Conservation (phyloP, 1,140 invertebrate species). For the Penaeus vannamei region DNA sequence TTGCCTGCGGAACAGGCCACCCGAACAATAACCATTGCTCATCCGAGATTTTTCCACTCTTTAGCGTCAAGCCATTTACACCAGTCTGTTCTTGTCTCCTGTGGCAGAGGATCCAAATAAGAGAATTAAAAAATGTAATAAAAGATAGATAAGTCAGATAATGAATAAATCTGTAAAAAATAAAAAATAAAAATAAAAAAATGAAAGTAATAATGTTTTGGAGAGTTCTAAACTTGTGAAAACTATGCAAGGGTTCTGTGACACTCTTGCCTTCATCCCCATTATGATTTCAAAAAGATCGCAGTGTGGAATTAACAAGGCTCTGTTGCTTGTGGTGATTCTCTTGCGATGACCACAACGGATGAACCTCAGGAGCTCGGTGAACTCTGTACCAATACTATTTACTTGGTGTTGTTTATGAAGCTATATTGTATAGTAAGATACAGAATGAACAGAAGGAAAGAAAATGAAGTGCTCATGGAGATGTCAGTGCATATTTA, state of each 20-base stretch:
- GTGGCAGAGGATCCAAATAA: slow-evolving; percentile 39
- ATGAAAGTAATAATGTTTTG: slow-evolving; percentile 20
- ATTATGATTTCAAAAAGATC: slow-evolving; percentile 49
- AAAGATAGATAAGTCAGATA: no score
- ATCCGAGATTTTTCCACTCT: slow-evolving; percentile 29
- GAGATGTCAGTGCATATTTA: no score
- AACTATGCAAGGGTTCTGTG: slow-evolving; percentile 63
- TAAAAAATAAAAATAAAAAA: no score
- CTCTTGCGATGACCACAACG: slow-evolving; percentile 25
- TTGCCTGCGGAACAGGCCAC: slow-evolving; percentile 34
- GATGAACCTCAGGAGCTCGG: slow-evolving; percentile 61
- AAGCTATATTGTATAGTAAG: slow-evolving; percentile 53
- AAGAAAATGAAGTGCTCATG: no score
- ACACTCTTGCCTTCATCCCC: slow-evolving; percentile 56
- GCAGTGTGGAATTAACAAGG: slow-evolving; percentile 47
- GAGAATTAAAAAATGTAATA: no score
- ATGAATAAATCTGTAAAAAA: no score
- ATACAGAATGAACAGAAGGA: no score
- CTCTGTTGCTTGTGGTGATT: slow-evolving; percentile 22
- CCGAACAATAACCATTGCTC: slow-evolving; percentile 38
- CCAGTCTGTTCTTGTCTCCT: slow-evolving; percentile 33
- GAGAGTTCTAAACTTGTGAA: slow-evolving; percentile 44
- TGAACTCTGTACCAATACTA: slow-evolving; percentile 55
- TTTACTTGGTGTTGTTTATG: slow-evolving; percentile 61
- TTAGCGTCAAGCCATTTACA: slow-evolving; percentile 43